phyloP scores from a whole-genome alignment of 2,888 invertebrate species.

The Lamellibrachia columna region DNA sequence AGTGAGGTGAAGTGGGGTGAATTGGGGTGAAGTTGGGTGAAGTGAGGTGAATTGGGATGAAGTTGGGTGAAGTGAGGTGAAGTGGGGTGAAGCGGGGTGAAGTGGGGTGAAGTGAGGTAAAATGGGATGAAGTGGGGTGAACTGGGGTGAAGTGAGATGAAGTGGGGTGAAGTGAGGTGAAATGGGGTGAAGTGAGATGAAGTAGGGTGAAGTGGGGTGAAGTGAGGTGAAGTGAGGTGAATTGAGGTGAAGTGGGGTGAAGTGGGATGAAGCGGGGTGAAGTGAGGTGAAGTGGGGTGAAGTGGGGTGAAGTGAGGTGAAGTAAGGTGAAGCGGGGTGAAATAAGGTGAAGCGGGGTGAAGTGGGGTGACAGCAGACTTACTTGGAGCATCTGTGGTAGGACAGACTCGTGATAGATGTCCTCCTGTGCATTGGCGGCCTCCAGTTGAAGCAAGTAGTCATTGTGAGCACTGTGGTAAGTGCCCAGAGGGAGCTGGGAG shows the following conservation, averaged over 20 bases:
- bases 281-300: no score
- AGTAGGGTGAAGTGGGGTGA: background rate
- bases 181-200: background rate
- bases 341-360: background rate
- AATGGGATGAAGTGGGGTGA: no score
- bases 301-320: background rate
- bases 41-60: background rate
- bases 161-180: background rate
- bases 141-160: no score
- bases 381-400: constrained; percentile 87
- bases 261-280: no score
- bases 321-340: background rate
- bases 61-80: background rate
- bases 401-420: constrained; percentile 85
- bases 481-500: constrained; percentile 71
- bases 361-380: constrained; percentile 42
- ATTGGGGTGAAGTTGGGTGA: background rate
- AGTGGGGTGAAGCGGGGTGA: background rate
- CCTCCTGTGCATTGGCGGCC: constrained; percentile 91
- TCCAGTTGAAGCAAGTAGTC: constrained; percentile 91
- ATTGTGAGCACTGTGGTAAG: constrained; percentile 91
- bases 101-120: background rate
- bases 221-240: background rate
- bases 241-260: background rate
- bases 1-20: background rate